Evolutionary conservation across 2,888 invertebrate genomes (phyloP).

Genomic region (Drosophila prostipennis): DNA sequence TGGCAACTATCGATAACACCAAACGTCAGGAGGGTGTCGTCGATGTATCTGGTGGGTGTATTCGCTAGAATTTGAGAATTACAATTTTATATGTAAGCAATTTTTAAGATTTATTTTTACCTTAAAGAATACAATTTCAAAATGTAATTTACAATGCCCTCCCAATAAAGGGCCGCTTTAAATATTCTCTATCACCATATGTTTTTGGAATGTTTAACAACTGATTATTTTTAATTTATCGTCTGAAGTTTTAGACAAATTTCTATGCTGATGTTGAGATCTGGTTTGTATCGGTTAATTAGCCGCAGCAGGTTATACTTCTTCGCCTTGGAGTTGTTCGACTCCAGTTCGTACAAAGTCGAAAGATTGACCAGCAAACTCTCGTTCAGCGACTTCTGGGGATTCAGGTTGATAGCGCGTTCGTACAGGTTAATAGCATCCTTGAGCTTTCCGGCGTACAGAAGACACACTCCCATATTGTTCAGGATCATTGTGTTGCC

Average conservation of each 20-base stretch:
- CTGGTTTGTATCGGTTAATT: slow-evolving; percentile 91
- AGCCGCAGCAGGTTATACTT: slow-evolving; percentile 92
- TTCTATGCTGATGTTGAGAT: slow-evolving; percentile 83
- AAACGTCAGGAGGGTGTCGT: too few species aligned
- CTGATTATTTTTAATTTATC: slow-evolving; percentile 55
- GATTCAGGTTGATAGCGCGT: slow-evolving; percentile 91
- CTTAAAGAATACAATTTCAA: too few species aligned
- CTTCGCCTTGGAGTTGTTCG: slow-evolving; percentile 93
- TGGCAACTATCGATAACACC: too few species aligned
- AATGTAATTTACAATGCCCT: too few species aligned
- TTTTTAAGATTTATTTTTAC: too few species aligned
- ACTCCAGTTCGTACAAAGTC: slow-evolving; percentile 96
- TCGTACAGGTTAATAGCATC: slow-evolving; percentile 94
- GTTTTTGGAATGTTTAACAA: slow-evolving; percentile 31
- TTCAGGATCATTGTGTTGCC: slow-evolving; percentile 95
- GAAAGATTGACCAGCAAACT: slow-evolving; percentile 94
- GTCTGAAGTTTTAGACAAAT: slow-evolving; percentile 83
- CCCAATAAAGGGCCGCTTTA: too few species aligned
- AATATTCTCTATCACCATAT: too few species aligned
- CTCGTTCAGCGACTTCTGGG: slow-evolving; percentile 93
- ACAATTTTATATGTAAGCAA: too few species aligned
- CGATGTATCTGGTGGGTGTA: too few species aligned
- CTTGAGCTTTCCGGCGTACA: slow-evolving; percentile 95
- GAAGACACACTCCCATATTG: slow-evolving; percentile 95
- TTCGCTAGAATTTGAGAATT: too few species aligned